Evolutionary conservation across 2,888 invertebrate genomes (phyloP), one percentile per base, ranked within the genome.

Genomic region (Diachrysia chrysitis): DNA sequence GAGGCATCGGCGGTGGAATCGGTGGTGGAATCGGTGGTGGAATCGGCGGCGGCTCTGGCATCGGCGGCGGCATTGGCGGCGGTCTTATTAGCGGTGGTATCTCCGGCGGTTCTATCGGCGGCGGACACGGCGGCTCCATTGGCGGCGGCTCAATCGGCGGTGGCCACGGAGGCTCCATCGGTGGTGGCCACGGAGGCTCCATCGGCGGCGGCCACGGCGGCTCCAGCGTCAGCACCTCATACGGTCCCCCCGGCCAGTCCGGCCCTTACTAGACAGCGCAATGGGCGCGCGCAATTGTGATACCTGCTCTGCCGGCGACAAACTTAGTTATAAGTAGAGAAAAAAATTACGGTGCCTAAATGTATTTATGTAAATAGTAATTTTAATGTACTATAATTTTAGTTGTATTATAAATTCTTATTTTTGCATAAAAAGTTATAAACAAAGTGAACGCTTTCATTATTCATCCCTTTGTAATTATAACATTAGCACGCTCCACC

Each of bases 211-310:
- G 87, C 60, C 82, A 81, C 73, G 87, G 87, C 61, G 81, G 80
- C 73, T 81, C 86, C 78, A 74, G 92, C 69, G 96, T 96, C 85
- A 96, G 96, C 95, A 87, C 95, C 83, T 96, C 94, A 76, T 97
- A 97, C 93, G 97, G 97, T 72, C 95, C 96, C 86, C 97, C 97
- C 85, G 96, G 96, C 75, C 96, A 96, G 86, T 97, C 97, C 85
- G 97, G 97, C 87, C 97, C 97, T 76, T 97, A 97, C 90, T 96
- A 96, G 91, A 85, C 79, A 79, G 86, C 87, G 90, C 91, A 74
- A 74, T 66, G 71, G 82, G 83, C 87, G 90, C 90, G 87, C 89
- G 85, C 88, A 87, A 90, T 90, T 95, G 95, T 95, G 95, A 95
- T 95, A 95, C 90, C 93, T 93, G 94, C 92, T 92, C 86, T 88